Evolutionary conservation across 2,797 vertebrate genomes (phyloP).

Genomic region (Xerus rutilus): DNA sequence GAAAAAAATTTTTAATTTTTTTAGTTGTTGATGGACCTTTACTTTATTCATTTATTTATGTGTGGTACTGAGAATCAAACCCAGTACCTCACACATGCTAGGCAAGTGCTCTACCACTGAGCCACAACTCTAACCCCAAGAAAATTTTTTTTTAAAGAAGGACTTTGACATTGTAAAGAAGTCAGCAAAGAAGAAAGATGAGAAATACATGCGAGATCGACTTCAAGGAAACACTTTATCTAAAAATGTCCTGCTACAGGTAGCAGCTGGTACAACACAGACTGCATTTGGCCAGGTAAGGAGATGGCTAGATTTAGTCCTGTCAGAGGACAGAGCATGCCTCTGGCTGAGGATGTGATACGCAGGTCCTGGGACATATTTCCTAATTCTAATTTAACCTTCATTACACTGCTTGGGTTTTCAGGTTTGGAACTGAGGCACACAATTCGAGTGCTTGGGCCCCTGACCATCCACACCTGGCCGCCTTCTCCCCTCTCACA

Average conservation of each 20-base stretch:
- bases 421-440: background rate
- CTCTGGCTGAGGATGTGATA: background rate
- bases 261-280: background rate
- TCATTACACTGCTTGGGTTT: background rate
- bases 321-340: too few relatives aligned
- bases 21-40: too few relatives aligned
- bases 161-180: background rate
- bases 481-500: background rate
- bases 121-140: too few relatives aligned
- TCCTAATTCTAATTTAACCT: background rate
- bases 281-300: background rate
- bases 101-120: too few relatives aligned
- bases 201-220: background rate
- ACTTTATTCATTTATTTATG: too few relatives aligned
- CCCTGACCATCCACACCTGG: too few relatives aligned
- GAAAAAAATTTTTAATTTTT: background rate
- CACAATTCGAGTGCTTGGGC: background rate
- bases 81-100: too few relatives aligned
- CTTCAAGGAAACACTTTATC: background rate
- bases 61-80: too few relatives aligned
- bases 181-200: background rate
- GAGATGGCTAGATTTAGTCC: background rate
- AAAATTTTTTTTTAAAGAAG: background rate
- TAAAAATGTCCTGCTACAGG: background rate
- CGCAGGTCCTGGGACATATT: background rate